phyloP scores from a whole-genome alignment of 2,113 vertebrate genomes.

The Silurus asotus region DNA sequence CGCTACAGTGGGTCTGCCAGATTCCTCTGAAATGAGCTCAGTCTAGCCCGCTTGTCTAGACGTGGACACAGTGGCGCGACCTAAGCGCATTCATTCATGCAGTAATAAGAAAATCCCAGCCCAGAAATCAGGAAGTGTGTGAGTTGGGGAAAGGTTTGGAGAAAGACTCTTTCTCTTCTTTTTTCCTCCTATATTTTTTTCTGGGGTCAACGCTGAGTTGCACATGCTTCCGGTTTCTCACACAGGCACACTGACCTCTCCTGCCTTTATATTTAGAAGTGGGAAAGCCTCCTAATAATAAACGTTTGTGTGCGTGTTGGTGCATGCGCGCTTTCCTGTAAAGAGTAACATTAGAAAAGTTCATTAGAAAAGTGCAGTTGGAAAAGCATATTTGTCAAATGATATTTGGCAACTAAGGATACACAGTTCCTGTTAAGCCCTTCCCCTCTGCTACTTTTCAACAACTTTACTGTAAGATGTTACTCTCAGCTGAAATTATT shows the following conservation, averaged over 20 bases:
- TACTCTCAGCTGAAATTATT: neutral
- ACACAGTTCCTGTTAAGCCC: neutral
- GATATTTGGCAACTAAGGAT: neutral
- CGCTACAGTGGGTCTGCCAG: slow-evolving; percentile 59
- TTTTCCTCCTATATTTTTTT: slow-evolving; percentile 9
- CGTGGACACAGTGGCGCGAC: slow-evolving; percentile 57
- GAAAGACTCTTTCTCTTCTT: slow-evolving; percentile 3
- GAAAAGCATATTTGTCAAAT: neutral
- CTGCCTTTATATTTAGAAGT: neutral
- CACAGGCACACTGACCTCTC: neutral
- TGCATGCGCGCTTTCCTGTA: neutral
- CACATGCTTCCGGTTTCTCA: neutral
- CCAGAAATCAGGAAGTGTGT: slow-evolving; percentile 30
- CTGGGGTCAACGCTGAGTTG: neutral
- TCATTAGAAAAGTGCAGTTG: neutral
- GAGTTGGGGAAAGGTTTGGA: neutral
- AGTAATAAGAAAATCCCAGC: slow-evolving; percentile 37
- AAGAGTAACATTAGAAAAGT: neutral
- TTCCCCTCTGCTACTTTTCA: slow-evolving; percentile 16
- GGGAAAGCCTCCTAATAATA: neutral
- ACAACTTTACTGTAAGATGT: slow-evolving; percentile 19
- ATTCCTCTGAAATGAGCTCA: slow-evolving; percentile 70
- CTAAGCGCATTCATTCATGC: slow-evolving; percentile 36
- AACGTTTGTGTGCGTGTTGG: neutral
- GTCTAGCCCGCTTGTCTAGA: slow-evolving; percentile 68